Conservation (phyloP, 2,113 vertebrate species). For the Callorhinus ursinus region DNA sequence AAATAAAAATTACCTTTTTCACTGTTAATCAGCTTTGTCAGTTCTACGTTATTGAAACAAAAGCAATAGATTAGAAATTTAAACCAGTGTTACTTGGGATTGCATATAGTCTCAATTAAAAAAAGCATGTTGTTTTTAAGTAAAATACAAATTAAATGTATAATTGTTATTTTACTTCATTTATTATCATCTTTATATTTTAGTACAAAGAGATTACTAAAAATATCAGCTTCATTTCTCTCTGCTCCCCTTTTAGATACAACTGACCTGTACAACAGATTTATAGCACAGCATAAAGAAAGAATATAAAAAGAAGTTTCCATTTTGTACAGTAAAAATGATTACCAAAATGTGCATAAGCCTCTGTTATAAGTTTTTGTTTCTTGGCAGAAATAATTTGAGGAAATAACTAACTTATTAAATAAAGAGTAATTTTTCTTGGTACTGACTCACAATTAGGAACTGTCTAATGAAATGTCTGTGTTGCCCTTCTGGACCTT, state of each 20-base stretch:
- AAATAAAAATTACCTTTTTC: conserved; percentile 36
- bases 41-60: background rate
- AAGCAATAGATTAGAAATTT: conserved; percentile 35
- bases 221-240: background rate
- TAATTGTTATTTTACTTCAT: background rate
- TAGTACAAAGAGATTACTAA: background rate
- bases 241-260: background rate
- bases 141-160: background rate
- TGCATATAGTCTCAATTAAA: conserved; percentile 32
- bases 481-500: background rate
- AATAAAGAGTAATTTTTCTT: background rate
- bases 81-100: background rate
- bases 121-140: background rate
- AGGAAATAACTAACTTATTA: background rate
- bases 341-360: background rate
- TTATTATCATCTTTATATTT: background rate
- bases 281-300: background rate
- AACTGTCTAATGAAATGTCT: background rate
- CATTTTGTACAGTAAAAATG: background rate
- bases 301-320: background rate
- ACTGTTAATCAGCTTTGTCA: background rate
- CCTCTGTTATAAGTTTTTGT: background rate
- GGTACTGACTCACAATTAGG: background rate
- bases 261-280: background rate
- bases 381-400: conserved; percentile 20